Evolutionary conservation across 2,797 vertebrate species (phyloP), one percentile per base, ranked within the genome.

Genomic region (Gallinago stenura): DNA sequence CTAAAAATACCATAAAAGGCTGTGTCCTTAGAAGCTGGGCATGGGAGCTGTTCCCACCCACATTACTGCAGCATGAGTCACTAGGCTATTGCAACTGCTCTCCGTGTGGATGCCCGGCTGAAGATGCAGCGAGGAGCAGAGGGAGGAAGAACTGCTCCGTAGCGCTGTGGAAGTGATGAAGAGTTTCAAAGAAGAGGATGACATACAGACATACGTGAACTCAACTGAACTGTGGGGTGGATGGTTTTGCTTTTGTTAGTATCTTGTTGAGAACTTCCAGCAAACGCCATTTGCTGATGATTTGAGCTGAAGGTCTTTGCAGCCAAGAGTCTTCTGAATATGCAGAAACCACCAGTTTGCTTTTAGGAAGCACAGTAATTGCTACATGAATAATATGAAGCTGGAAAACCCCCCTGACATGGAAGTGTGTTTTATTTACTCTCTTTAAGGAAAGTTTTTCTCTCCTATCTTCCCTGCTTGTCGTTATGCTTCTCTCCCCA

Each of bases 1-100:
- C 86, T 94, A 70, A 95, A 97, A 97, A 95, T 78, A 94, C 97
- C 97, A 97, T 97, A 97, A 97, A 97, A 97, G 97, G 97, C 95
- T 78, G 51, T 54, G 91, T 96, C 93, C 96, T 94, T 84, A 88
- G 53, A 80, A 95, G 62, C 80, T 82, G 93, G 94, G 93, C 96
- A 95, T 93, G 82, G 94, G 85, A 96, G 87, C 87, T 65, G 82
- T 75, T 96, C 96, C 97, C 97, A 95, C 94, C 93, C 95, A 94
- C 96, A 97, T 97, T 94, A 31, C 70, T 97, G 76, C 77, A n/a
- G 93, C 79, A 22, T 97, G 97, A 97, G 83, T 97, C 97, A 97
- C 79, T 78, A 3, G 82, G 75, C 90, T 79, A 9, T 90, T 81
- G 77, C 72, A 90, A 78, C 75, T 46, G 76, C 83, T 92, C 66